Conservation (phyloP, 2,797 vertebrate genomes). For the Microcaecilia unicolor region DNA sequence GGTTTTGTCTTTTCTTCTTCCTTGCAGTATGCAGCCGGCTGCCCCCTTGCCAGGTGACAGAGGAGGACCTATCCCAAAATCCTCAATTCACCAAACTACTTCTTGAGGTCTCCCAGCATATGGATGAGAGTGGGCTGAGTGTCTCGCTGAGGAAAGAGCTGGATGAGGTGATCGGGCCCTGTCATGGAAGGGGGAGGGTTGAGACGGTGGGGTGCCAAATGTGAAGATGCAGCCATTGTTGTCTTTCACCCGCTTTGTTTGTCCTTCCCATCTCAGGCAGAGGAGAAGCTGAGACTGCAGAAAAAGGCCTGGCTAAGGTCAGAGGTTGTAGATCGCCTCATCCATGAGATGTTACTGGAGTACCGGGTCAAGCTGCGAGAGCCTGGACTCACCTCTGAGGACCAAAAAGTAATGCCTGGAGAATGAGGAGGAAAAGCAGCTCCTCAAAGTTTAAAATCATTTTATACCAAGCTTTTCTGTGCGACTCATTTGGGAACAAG, state of each 20-base stretch:
- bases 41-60: constrained; percentile 57
- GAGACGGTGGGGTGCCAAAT: background rate
- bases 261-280: constrained; percentile 43
- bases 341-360: constrained; percentile 70
- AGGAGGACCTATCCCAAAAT: constrained; percentile 65
- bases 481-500: too few relatives aligned
- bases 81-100: constrained; percentile 67
- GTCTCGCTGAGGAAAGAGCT: constrained; percentile 54
- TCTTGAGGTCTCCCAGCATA: constrained; percentile 50
- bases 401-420: constrained; percentile 30
- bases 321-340: constrained; percentile 52
- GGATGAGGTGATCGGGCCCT: constrained; percentile 43
- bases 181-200: too few relatives aligned
- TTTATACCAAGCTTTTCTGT: too few relatives aligned
- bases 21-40: constrained; percentile 30
- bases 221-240: background rate
- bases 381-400: constrained; percentile 12
- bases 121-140: constrained; percentile 65
- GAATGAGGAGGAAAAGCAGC: too few relatives aligned
- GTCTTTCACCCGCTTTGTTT: background rate
- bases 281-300: constrained; percentile 56
- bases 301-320: constrained; percentile 60
- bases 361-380: constrained; percentile 55
- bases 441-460: too few relatives aligned
- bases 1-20: background rate